phyloP scores from a whole-genome alignment of 2,888 invertebrate genomes.

The Uloborus plumipes region DNA sequence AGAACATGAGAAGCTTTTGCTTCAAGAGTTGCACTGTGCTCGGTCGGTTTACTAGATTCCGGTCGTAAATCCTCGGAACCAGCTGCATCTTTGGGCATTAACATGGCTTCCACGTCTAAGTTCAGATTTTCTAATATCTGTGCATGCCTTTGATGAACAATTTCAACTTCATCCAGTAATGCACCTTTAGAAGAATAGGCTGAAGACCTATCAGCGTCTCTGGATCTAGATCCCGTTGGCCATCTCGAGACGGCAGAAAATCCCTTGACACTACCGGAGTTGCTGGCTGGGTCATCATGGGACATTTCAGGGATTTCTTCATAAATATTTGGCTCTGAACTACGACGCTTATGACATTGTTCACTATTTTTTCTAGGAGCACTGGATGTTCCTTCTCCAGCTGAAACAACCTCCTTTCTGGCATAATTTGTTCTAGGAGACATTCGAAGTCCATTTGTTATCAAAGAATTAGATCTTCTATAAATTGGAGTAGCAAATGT shows the following conservation, averaged over 20 bases:
- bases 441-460: constrained; percentile 65
- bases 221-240: constrained; percentile 30
- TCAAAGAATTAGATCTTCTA: constrained; percentile 65
- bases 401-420: constrained; percentile 47
- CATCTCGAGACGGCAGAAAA: constrained; percentile 46
- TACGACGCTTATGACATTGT: constrained; percentile 59
- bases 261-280: constrained; percentile 62
- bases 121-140: constrained; percentile 87
- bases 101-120: constrained; percentile 89
- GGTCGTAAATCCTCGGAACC: constrained; percentile 53
- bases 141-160: constrained; percentile 86
- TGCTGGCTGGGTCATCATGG: constrained; percentile 52
- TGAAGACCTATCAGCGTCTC: constrained; percentile 39
- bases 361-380: constrained; percentile 32
- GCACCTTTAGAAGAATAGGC: constrained; percentile 50
- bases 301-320: constrained; percentile 65
- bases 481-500: constrained; percentile 60
- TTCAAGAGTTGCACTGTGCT: constrained; percentile 42
- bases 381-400: constrained; percentile 34
- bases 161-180: constrained; percentile 67
- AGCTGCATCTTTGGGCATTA: constrained; percentile 78
- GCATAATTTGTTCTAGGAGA: constrained; percentile 53
- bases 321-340: constrained; percentile 66
- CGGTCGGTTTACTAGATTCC: constrained; percentile 31
- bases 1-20: constrained; percentile 51